These are phyloP conservation scores for Drosophila algonquin DNA, from an alignment of 2,888 invertebrate species.

Conservation along the genomic window DNA sequence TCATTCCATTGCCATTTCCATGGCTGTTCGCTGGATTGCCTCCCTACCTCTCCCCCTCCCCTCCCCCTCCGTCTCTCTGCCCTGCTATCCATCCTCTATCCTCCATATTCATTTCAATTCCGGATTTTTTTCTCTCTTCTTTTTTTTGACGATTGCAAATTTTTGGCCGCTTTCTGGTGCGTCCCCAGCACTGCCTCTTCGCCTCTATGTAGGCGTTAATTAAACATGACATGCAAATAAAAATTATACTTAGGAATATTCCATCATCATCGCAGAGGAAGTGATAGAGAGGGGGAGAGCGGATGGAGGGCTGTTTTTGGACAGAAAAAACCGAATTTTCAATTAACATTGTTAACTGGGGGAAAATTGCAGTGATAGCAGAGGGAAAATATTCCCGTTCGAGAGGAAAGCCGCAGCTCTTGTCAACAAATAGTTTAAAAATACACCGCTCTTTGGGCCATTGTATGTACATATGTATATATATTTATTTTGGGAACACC, in stretches of 20 bases:
- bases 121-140: slow-evolving; percentile 43
- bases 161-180: slow-evolving; percentile 33
- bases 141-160: slow-evolving; percentile 34
- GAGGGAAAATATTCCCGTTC: background rate
- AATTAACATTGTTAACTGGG: slow-evolving; percentile 42
- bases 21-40: slow-evolving; percentile 34
- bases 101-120: slow-evolving; percentile 55
- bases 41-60: background rate
- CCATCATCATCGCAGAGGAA: slow-evolving; percentile 39
- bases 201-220: slow-evolving; percentile 68
- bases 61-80: background rate
- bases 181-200: slow-evolving; percentile 25
- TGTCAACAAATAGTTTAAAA: slow-evolving; percentile 35
- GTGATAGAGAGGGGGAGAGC: background rate
- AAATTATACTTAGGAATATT: slow-evolving; percentile 68
- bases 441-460: slow-evolving; percentile 1
- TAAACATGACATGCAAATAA: slow-evolving; percentile 77
- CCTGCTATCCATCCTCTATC: background rate
- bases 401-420: background rate
- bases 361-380: slow-evolving; percentile 12
- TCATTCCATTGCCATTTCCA: slow-evolving; percentile 76
- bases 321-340: slow-evolving; percentile 28
- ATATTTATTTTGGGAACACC: slow-evolving; percentile 37
- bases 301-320: background rate
- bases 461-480: background rate